phyloP scores from a whole-genome alignment of 2,888 invertebrate genomes.

The Ligdia adustata region DNA sequence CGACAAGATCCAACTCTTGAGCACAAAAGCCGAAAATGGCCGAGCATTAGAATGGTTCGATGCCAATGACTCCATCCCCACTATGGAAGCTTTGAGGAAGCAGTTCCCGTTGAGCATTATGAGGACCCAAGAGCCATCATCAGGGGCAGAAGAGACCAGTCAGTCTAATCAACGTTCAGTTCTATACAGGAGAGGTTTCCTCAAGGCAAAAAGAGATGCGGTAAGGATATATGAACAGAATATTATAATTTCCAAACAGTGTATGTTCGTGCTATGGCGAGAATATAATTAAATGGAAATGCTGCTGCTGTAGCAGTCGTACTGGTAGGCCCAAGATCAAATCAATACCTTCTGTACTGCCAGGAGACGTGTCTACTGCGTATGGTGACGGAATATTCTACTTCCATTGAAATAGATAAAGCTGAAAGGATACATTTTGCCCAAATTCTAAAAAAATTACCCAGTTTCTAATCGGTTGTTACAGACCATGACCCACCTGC shows the following conservation, averaged over 20 bases:
- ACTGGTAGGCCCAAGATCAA: too few relatives aligned
- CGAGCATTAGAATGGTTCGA: conserved; percentile 87
- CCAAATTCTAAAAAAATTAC: too few relatives aligned
- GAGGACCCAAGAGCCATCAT: conserved; percentile 65
- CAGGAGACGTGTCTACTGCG: too few relatives aligned
- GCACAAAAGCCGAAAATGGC: conserved; percentile 88
- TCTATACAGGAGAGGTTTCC: conserved; percentile 87
- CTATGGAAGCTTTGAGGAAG: conserved; percentile 83
- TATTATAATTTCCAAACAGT: background rate
- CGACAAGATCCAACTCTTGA: conserved; percentile 88
- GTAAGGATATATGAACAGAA: conserved; percentile 78
- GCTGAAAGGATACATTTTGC: too few relatives aligned
- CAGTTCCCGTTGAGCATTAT: conserved; percentile 79
- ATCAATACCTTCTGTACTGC: too few relatives aligned
- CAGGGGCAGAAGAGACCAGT: conserved; percentile 87
- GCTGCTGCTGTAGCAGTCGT: too few relatives aligned
- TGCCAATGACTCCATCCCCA: conserved; percentile 79
- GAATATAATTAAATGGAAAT: too few relatives aligned
- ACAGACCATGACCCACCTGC: conserved; percentile 90
- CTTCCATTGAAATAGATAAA: too few relatives aligned
- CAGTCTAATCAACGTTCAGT: conserved; percentile 88
- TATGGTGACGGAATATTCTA: too few relatives aligned
- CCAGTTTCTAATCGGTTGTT: too few relatives aligned
- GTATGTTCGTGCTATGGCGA: too few relatives aligned
- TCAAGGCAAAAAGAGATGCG: conserved; percentile 89